Conservation (phyloP, 2,797 vertebrate genomes). For the Thripadectes ignobilis region DNA sequence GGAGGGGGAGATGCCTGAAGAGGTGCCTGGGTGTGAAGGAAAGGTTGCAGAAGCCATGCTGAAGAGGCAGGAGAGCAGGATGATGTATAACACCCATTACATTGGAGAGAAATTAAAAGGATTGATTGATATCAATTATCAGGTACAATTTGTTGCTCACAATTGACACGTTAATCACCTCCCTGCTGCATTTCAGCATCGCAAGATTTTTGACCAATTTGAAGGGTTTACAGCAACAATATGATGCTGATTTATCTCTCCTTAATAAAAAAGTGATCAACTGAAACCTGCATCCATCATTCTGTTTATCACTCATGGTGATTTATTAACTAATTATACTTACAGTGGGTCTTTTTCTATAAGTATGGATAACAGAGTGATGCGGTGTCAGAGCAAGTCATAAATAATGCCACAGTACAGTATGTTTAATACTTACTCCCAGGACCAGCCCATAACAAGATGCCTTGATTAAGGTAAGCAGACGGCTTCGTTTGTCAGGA, state of each 20-base stretch:
- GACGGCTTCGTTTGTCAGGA: slow-evolving; percentile 58
- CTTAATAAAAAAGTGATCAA: slow-evolving; percentile 86
- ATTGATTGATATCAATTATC: slow-evolving; percentile 81
- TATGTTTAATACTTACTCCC: slow-evolving; percentile 58
- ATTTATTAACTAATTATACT: slow-evolving; percentile 85
- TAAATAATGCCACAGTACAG: slow-evolving; percentile 56
- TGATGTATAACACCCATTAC: slow-evolving; percentile 68
- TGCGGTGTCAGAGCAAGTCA: slow-evolving; percentile 59
- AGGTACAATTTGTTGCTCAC: slow-evolving; percentile 77
- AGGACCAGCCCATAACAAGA: slow-evolving; percentile 62
- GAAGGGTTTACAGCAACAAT: slow-evolving; percentile 84
- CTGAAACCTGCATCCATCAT: slow-evolving; percentile 83
- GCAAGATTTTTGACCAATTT: slow-evolving; percentile 77
- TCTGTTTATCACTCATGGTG: slow-evolving; percentile 81
- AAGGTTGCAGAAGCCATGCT: slow-evolving; percentile 16
- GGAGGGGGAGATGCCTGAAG: neutral
- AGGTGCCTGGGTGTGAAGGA: neutral
- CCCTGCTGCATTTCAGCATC: slow-evolving; percentile 57
- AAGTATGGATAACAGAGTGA: slow-evolving; percentile 62
- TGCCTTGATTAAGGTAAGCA: slow-evolving; percentile 70
- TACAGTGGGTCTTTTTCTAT: slow-evolving; percentile 73
- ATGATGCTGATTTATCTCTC: slow-evolving; percentile 82
- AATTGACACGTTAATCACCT: slow-evolving; percentile 79
- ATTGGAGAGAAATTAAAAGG: slow-evolving; percentile 66
- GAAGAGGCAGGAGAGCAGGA: slow-evolving; percentile 27